Conservation (phyloP, 30 jellyfish, hydroid and myxozoan genomes). For the Nemopilema nomurai region DNA sequence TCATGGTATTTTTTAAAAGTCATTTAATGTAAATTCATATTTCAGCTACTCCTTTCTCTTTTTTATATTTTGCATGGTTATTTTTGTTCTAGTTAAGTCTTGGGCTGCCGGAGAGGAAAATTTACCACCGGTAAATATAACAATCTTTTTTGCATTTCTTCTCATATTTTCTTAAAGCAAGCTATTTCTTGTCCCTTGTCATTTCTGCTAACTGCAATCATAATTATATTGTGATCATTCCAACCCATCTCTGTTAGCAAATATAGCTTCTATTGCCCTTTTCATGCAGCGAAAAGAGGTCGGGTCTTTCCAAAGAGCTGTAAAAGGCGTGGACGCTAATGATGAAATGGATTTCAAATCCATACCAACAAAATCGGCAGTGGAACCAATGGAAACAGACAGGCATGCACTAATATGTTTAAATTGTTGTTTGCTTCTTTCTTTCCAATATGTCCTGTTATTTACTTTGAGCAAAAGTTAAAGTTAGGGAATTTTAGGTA, state of each 20-base stretch:
- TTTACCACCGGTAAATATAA: constrained; percentile 28
- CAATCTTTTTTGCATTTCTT: background rate
- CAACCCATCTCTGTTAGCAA: too few relatives aligned
- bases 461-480: too few relatives aligned
- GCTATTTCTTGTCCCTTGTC: background rate
- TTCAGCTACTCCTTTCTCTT: too few relatives aligned
- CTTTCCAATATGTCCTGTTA: too few relatives aligned
- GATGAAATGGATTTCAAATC: constrained; percentile 49
- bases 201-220: too few relatives aligned
- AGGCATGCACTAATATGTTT: background rate
- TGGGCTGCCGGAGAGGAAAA: constrained; percentile 71
- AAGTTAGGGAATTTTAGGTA: too few relatives aligned
- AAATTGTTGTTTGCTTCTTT: too few relatives aligned
- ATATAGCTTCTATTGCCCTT: too few relatives aligned
- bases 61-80: too few relatives aligned
- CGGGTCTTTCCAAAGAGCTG: background rate
- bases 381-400: constrained; percentile 7
- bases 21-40: too few relatives aligned
- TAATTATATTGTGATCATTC: too few relatives aligned
- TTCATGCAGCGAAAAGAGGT: background rate
- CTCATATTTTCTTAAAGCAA: background rate
- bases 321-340: background rate
- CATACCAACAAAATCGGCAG: constrained; percentile 5
- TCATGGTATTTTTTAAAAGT: too few relatives aligned
- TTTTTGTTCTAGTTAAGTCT: constrained; percentile 29